phyloP scores from a whole-genome alignment of 2,113 vertebrate genomes.

The Gallinago jamesoni region DNA sequence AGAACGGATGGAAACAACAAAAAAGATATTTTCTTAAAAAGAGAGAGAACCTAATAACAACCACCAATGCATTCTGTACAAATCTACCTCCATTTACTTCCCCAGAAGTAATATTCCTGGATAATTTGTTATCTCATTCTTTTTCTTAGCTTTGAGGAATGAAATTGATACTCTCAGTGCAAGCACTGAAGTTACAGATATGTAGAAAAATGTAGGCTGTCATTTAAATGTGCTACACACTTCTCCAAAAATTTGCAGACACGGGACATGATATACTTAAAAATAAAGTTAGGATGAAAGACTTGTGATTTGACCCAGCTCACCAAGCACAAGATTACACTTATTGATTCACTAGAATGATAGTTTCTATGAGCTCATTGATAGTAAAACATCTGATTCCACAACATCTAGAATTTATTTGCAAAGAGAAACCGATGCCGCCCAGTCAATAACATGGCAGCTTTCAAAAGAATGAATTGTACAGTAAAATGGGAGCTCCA shows the following conservation, averaged over 20 bases:
- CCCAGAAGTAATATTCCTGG: neutral
- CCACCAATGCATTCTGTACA: neutral
- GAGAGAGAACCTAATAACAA: neutral
- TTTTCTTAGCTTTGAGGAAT: neutral
- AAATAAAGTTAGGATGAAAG: neutral
- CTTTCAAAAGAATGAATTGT: neutral
- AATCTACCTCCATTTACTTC: neutral
- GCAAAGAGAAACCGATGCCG: neutral
- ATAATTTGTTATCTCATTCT: neutral
- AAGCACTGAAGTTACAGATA: neutral
- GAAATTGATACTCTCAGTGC: neutral
- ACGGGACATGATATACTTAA: rapidly evolving
- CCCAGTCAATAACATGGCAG: neutral
- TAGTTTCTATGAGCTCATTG: neutral
- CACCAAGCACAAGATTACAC: neutral
- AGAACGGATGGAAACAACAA: neutral
- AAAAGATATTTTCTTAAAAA: neutral
- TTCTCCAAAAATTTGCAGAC: neutral
- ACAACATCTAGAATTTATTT: neutral
- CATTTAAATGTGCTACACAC: neutral
- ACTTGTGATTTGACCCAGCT: neutral
- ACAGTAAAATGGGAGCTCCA: neutral
- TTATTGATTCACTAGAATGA: neutral
- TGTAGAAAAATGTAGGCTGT: neutral
- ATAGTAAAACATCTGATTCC: neutral